Percentiles rank a stretch among this genome's conserved stretches.
Conservation (phyloP, 1,140 invertebrate genomes). For the Carcinoscorpius rotundicauda region DNA sequence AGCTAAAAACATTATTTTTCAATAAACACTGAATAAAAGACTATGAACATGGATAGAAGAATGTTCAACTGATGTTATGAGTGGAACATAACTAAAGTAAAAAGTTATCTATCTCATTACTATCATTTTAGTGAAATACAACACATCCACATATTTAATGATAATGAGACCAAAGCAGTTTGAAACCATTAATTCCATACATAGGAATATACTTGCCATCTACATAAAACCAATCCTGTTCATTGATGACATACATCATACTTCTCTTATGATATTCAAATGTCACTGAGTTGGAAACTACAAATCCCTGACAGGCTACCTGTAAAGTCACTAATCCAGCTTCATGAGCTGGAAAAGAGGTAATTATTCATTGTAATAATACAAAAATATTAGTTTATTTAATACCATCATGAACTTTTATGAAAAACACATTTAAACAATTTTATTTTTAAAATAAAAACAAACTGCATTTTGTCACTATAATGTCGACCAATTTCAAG, state of each 20-base stretch:
- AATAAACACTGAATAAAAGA: too few relatives aligned
- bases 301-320: conserved; percentile 77
- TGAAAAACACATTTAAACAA: too few relatives aligned
- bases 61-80: not conserved
- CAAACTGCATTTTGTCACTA: too few relatives aligned
- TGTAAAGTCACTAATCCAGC: conserved; percentile 75
- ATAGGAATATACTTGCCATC: conserved; percentile 20
- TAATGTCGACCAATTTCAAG: too few relatives aligned
- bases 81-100: too few relatives aligned
- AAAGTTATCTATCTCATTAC: not conserved
- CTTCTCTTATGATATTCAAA: conserved; percentile 76
- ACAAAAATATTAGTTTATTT: too few relatives aligned
- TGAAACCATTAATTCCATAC: not conserved
- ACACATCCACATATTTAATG: not conserved
- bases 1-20: too few relatives aligned
- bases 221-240: conserved; percentile 24
- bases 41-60: too few relatives aligned
- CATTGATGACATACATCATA: conserved; percentile 17
- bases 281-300: conserved; percentile 82
- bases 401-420: too few relatives aligned
- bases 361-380: too few relatives aligned
- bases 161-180: not conserved
- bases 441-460: too few relatives aligned
- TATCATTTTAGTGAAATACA: not conserved
- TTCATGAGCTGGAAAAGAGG: conserved; percentile 54